These are phyloP conservation scores for Cheiracanthium punctorium DNA, from an alignment of 2,888 invertebrate genomes.

Conservation along the genomic window DNA sequence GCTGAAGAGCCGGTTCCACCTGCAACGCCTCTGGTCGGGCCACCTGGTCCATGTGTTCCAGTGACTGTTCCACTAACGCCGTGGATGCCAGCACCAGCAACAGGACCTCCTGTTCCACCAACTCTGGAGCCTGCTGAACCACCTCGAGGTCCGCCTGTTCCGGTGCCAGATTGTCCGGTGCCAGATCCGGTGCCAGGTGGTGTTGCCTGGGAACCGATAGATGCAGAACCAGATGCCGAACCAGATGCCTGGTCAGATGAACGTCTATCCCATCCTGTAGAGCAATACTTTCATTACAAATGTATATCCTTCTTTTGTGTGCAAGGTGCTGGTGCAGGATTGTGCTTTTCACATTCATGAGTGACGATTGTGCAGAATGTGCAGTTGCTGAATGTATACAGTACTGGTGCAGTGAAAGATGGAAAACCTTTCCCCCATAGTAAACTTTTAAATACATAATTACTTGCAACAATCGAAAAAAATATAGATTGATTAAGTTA, in stretches of 20 bases:
- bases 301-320: background rate
- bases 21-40: background rate
- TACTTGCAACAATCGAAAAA: no score
- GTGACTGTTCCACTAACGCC: background rate
- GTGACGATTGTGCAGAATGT: constrained; percentile 6
- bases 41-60: background rate
- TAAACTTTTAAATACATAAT: no score
- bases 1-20: background rate
- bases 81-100: background rate
- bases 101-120: background rate
- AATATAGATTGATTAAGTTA: no score
- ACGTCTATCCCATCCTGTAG: constrained; percentile 57
- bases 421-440: no score
- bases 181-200: constrained; percentile 13
- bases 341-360: background rate
- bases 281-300: constrained; percentile 11
- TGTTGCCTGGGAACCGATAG: constrained; percentile 23
- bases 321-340: constrained; percentile 22
- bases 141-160: background rate
- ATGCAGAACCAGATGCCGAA: constrained; percentile 11
- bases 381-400: background rate
- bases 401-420: no score
- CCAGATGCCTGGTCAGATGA: constrained; percentile 19
- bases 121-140: background rate
- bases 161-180: constrained; percentile 17